phyloP scores from a whole-genome alignment of 92 coral and sea anemone genomes.

The Scolanthus callimorphus region DNA sequence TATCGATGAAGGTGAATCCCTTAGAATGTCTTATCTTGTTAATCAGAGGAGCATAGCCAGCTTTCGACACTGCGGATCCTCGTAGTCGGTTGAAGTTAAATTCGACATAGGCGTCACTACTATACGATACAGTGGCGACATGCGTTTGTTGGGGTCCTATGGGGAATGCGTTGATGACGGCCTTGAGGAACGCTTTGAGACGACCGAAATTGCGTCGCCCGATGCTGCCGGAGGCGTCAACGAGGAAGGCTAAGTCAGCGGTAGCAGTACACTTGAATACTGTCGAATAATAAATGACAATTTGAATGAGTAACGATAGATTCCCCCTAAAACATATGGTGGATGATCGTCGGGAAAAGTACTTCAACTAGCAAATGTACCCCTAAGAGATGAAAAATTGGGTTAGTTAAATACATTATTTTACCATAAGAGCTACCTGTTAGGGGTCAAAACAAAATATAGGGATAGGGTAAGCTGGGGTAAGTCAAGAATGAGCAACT shows the following conservation, averaged over 20 bases:
- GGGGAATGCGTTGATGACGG: conserved; percentile 36
- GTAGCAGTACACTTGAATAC: conserved; percentile 21
- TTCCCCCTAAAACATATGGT: too few species aligned
- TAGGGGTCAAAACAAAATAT: too few species aligned
- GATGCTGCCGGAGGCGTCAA: conserved; percentile 63
- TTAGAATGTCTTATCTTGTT: conserved; percentile 38
- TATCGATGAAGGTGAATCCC: conserved; percentile 60
- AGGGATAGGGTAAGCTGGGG: too few species aligned
- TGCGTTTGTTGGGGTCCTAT: conserved; percentile 45
- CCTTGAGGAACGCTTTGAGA: conserved; percentile 34
- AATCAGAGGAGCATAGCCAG: conserved; percentile 14
- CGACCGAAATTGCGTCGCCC: conserved; percentile 50
- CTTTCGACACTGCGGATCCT: conserved; percentile 18
- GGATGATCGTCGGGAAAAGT: too few species aligned
- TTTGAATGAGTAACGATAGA: too few species aligned
- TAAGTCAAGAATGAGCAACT: too few species aligned
- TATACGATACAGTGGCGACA: conserved; percentile 56
- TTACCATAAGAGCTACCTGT: too few species aligned
- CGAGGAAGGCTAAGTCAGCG: conserved; percentile 58
- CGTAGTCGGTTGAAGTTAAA: conserved; percentile 39
- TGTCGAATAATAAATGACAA: background rate
- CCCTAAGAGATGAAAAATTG: too few species aligned
- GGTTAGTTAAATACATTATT: too few species aligned
- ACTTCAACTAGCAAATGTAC: too few species aligned
- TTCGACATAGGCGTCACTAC: conserved; percentile 40